Conservation (phyloP, 30 jellyfish, hydroid and myxozoan species). For the Nemopilema nomurai region DNA sequence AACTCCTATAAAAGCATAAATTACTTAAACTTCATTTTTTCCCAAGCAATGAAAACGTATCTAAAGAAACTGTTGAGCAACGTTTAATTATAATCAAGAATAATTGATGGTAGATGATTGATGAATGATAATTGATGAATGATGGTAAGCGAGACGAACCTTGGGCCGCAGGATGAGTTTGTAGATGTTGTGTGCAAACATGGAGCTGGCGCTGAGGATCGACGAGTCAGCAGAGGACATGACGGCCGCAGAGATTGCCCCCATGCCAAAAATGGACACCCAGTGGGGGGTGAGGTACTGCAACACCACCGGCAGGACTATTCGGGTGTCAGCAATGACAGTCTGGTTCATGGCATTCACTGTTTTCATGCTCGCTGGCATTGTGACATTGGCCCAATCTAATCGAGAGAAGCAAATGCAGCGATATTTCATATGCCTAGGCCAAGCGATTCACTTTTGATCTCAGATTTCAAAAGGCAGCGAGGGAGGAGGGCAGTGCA, state of each 20-base stretch:
- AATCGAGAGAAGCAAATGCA: not conserved
- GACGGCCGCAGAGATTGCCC: constrained; percentile 96
- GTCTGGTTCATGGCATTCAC: constrained; percentile 15
- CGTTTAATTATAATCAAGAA: no score
- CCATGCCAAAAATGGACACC: constrained; percentile 92
- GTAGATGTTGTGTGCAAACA: constrained; percentile 87
- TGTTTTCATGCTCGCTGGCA: constrained; percentile 34
- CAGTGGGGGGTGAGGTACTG: constrained; percentile 87
- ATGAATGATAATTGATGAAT: no score
- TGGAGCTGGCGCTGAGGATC: constrained; percentile 85
- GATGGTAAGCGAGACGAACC: constrained; percentile 50
- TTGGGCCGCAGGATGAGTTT: constrained; percentile 71
- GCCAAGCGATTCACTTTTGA: no score
- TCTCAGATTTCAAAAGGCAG: no score
- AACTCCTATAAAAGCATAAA: no score
- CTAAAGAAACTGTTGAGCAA: no score
- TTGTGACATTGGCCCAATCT: constrained; percentile 40
- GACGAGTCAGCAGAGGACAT: constrained; percentile 96
- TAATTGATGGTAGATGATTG: no score
- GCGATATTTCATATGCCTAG: not conserved
- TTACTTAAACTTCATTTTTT: no score
- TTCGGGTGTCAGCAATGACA: constrained; percentile 70
- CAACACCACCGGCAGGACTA: constrained; percentile 80
- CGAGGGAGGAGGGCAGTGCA: no score
- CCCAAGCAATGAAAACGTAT: no score